A percentile compares a stretch with the other conserved stretches of the same genome.
Evolutionary conservation across 2,113 vertebrate species (phyloP).

Genomic region (Oncorhynchus mykiss): DNA sequence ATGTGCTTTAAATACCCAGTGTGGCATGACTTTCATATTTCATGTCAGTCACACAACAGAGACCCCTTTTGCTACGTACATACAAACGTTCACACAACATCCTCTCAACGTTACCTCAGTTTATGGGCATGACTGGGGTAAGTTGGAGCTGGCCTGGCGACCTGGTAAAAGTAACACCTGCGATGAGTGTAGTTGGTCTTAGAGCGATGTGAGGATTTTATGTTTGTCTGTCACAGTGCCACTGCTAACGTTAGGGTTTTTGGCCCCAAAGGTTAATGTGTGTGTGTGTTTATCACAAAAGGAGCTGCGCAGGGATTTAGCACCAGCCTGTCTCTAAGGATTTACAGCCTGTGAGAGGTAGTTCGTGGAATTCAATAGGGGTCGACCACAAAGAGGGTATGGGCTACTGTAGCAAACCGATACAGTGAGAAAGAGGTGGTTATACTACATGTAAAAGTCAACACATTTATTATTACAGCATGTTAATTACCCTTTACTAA

Average conservation of each 20-base stretch:
- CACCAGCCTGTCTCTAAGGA: neutral
- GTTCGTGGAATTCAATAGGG: neutral
- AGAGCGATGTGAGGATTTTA: neutral
- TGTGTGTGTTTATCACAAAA: neutral
- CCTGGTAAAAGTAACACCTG: neutral
- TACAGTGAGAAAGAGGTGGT: neutral
- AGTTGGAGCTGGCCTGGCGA: neutral
- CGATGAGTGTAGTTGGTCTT: neutral
- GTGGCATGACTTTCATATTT: neutral
- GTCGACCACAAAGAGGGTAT: neutral
- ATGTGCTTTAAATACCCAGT: neutral
- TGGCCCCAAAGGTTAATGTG: slow-evolving; percentile 1
- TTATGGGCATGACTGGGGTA: neutral
- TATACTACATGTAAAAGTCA: no score
- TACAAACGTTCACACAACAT: neutral
- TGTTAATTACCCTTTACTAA: neutral
- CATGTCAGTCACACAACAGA: neutral
- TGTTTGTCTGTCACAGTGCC: neutral
- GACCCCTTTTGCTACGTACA: neutral
- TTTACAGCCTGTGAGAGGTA: neutral
- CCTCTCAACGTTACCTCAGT: neutral
- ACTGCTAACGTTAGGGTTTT: neutral
- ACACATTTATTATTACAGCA: no score
- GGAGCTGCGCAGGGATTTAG: neutral
- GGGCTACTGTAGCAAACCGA: neutral